Evolutionary conservation across 2,888 invertebrate species (phyloP).

Genomic region (Caenorhabditis zanzibari): DNA sequence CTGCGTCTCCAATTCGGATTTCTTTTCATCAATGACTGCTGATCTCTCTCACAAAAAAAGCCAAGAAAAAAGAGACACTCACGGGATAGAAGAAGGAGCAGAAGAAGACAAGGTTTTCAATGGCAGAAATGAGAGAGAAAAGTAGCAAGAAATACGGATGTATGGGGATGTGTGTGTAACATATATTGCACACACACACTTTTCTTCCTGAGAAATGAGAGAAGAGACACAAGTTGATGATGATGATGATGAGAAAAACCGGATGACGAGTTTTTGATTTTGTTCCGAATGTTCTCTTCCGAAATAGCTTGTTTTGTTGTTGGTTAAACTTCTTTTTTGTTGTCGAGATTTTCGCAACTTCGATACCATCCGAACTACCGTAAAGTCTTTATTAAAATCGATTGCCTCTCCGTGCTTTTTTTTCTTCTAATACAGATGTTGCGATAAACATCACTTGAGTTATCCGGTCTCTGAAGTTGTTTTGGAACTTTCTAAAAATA

Average conservation of each 20-base stretch:
- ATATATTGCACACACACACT: slow-evolving; percentile 38
- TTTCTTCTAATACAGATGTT: no score
- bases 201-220: slow-evolving; percentile 29
- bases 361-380: no score
- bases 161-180: slow-evolving; percentile 16
- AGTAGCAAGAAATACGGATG: slow-evolving; percentile 6
- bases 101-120: slow-evolving; percentile 15
- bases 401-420: no score
- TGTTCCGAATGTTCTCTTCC: not conserved
- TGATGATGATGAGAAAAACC: slow-evolving; percentile 5
- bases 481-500: no score
- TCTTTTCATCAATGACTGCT: slow-evolving; percentile 18
- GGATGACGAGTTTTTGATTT: slow-evolving; percentile 8
- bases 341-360: no score
- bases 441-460: no score
- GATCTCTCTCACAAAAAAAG: slow-evolving; percentile 2
- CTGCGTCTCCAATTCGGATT: slow-evolving; percentile 1
- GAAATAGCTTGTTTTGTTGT: not conserved
- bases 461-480: no score
- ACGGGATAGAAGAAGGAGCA: no score
- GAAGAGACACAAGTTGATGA: slow-evolving; percentile 1
- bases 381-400: no score
- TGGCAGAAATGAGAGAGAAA: slow-evolving; percentile 14
- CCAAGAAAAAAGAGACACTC: not conserved
- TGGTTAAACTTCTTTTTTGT: no score